phyloP scores from a whole-genome alignment of 2,113 vertebrate genomes.

The Salminus brasiliensis region DNA sequence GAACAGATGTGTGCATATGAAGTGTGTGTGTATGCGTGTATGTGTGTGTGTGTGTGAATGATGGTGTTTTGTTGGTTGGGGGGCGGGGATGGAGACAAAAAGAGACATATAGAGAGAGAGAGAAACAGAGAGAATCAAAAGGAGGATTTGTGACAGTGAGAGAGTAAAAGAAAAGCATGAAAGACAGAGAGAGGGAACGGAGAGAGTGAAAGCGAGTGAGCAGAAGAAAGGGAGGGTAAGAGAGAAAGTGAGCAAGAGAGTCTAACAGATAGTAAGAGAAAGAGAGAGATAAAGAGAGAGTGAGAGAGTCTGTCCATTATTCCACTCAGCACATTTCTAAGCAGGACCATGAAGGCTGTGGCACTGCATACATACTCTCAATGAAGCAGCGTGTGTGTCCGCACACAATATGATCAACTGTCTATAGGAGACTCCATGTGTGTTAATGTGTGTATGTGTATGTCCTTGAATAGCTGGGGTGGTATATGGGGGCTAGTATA shows the following conservation, averaged over 20 bases:
- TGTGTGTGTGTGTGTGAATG: not conserved
- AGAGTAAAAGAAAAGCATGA: too few species aligned
- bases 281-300: not conserved
- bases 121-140: too few species aligned
- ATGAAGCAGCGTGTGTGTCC: constrained; percentile 52
- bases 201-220: too few species aligned
- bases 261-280: too few species aligned
- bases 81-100: too few species aligned
- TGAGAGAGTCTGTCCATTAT: constrained; percentile 20
- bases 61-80: too few species aligned
- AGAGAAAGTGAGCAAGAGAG: not conserved
- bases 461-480: constrained; percentile 2
- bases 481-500: not conserved
- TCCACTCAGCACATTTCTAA: too few species aligned
- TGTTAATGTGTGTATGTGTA: constrained; percentile 23
- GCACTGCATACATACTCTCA: constrained; percentile 52
- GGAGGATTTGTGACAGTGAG: too few species aligned
- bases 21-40: not conserved
- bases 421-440: constrained; percentile 1
- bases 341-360: constrained; percentile 53
- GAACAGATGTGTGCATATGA: not conserved
- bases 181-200: too few species aligned
- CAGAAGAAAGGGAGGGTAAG: not conserved
- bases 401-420: not conserved
- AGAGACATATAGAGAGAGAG: too few species aligned